A percentile compares a stretch with the other conserved stretches of the same genome.
Conservation (phyloP, 1,140 invertebrate genomes). For the Drosophila erecta region DNA sequence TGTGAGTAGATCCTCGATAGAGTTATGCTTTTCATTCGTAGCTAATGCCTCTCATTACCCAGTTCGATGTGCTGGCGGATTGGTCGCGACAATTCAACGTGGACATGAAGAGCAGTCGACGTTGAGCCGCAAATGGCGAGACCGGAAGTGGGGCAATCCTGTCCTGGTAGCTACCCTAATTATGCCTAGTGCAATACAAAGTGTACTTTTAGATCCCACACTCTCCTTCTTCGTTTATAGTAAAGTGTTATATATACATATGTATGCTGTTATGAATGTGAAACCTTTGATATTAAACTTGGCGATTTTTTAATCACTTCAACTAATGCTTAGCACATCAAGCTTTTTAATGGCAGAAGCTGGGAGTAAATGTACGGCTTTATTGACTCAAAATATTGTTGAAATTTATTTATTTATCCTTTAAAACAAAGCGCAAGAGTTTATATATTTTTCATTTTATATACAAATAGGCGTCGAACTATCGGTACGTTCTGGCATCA, state of each 20-base stretch:
- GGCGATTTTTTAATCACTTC: conserved; percentile 9
- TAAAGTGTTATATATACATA: conserved; percentile 30
- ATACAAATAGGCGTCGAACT: no score
- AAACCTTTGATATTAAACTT: conserved; percentile 27
- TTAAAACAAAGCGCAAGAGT: no score
- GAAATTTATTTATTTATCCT: not conserved
- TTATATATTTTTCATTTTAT: no score
- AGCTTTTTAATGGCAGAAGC: no score
- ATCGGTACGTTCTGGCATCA: no score
- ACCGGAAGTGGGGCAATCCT: not conserved
- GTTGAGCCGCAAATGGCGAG: conserved; percentile 12
- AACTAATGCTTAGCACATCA: not conserved
- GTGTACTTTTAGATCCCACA: conserved; percentile 12
- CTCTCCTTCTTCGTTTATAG: conserved; percentile 30
- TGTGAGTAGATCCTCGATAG: conserved; percentile 80
- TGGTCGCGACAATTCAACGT: conserved; percentile 78
- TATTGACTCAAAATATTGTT: not conserved
- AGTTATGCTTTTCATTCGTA: no score
- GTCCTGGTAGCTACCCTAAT: conserved; percentile 16
- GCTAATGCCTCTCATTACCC: not conserved
- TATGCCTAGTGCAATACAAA: conserved; percentile 22
- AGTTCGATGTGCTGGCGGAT: conserved; percentile 60
- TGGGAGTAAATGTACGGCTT: not conserved
- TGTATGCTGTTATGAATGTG: conserved; percentile 34
- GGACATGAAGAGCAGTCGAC: conserved; percentile 76